phyloP scores from a whole-genome alignment of 2,113 vertebrate genomes.

The Halcyon malimbica region DNA sequence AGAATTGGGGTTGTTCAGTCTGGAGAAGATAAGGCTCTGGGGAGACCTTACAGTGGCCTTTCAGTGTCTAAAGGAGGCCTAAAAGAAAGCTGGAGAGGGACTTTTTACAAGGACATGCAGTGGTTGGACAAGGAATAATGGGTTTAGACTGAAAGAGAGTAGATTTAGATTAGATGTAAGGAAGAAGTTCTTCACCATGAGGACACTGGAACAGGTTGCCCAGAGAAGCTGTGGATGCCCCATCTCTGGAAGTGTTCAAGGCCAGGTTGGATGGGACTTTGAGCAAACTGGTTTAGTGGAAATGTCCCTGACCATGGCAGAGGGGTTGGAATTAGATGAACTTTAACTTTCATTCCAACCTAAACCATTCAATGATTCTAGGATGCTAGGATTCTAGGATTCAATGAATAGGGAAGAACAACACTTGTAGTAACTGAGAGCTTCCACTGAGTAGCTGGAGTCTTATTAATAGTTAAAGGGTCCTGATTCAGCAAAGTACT shows the following conservation, averaged over 20 bases:
- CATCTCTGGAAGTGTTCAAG: neutral
- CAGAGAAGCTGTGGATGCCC: no score
- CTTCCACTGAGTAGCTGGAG: neutral
- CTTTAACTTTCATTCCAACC: neutral
- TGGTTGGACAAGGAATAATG: no score
- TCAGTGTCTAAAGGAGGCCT: no score
- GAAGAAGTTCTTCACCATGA: no score
- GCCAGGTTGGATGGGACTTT: neutral
- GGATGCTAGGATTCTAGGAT: neutral
- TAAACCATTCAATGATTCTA: neutral
- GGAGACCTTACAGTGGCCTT: no score
- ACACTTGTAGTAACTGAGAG: neutral
- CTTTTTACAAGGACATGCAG: no score
- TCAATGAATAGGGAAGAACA: neutral
- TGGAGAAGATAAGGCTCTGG: no score
- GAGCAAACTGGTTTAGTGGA: neutral
- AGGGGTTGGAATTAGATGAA: neutral
- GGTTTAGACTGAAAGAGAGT: no score
- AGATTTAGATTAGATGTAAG: no score
- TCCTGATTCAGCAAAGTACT: neutral
- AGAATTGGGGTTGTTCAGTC: no score
- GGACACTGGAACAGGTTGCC: no score
- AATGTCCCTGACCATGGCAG: neutral
- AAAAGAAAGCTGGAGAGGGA: no score
- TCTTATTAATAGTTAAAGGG: neutral